phyloP scores from a whole-genome alignment of 1,140 invertebrate genomes.

The Lordiphosa mommai region DNA sequence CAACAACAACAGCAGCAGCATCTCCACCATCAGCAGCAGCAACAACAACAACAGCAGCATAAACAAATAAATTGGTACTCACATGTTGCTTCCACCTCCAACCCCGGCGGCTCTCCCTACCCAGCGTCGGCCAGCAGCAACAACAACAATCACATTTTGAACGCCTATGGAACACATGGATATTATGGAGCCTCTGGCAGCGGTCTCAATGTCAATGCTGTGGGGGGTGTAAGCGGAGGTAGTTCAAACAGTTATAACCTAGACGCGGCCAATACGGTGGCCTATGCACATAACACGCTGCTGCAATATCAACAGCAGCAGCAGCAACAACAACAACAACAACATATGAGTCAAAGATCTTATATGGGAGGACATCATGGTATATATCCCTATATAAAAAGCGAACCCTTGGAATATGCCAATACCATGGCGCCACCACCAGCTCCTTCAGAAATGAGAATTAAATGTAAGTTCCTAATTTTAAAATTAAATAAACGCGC shows the following conservation, averaged over 20 bases:
- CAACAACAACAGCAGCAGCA: constrained; percentile 43
- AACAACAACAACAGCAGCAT: constrained; percentile 45
- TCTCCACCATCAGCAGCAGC: constrained; percentile 24
- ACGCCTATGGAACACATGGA: constrained; percentile 41
- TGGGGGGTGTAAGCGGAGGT: constrained; percentile 18
- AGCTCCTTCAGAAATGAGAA: constrained; percentile 60
- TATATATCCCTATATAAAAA: constrained; percentile 63
- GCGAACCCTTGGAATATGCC: constrained; percentile 48
- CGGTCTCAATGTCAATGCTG: constrained; percentile 38
- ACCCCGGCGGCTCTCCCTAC: constrained; percentile 35
- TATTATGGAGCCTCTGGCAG: constrained; percentile 47
- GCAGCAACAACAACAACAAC: constrained; percentile 34
- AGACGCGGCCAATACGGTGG: constrained; percentile 60
- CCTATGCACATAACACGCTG: constrained; percentile 70
- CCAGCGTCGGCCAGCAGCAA: constrained; percentile 21
- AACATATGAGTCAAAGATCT: constrained; percentile 39
- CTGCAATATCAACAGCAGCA: constrained; percentile 67
- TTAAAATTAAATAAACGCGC: background rate
- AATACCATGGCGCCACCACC: constrained; percentile 63
- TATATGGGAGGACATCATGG: constrained; percentile 59
- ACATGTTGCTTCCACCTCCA: constrained; percentile 69
- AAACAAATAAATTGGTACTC: constrained; percentile 69
- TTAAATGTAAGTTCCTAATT: constrained; percentile 52
- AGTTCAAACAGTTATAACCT: constrained; percentile 46
- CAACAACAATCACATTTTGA: constrained; percentile 34